These are phyloP conservation scores for Cottus gobio DNA, from an alignment of 2,113 vertebrate genomes.

Conservation along the genomic window DNA sequence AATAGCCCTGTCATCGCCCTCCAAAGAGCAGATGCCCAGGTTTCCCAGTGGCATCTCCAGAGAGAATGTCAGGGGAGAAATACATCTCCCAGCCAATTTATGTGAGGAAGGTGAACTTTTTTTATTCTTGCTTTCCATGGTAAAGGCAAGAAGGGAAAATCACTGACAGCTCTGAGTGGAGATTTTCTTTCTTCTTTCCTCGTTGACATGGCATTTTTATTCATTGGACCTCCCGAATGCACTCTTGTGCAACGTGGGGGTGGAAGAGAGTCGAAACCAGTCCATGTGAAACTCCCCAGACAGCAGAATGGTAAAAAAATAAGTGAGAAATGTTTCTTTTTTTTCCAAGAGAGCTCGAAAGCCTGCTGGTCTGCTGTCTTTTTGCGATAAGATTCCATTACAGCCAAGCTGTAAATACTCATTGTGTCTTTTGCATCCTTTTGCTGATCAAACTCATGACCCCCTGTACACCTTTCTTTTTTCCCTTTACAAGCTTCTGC, in stretches of 20 bases:
- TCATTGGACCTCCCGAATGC: conserved; percentile 73
- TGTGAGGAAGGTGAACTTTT: conserved; percentile 79
- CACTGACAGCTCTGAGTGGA: conserved; percentile 73
- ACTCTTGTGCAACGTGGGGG: conserved; percentile 70
- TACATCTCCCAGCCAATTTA: conserved; percentile 83
- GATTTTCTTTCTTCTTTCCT: conserved; percentile 72
- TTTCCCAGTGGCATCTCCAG: conserved; percentile 76
- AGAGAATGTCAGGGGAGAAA: conserved; percentile 79
- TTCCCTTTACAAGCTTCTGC: conserved; percentile 15
- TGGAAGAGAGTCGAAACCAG: conserved; percentile 72
- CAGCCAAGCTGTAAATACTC: conserved; percentile 57
- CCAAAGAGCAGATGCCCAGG: conserved; percentile 73
- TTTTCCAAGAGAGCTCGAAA: conserved; percentile 37
- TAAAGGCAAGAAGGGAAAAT: conserved; percentile 68
- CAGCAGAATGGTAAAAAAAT: conserved; percentile 55
- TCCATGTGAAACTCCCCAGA: conserved; percentile 73
- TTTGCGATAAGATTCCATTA: conserved; percentile 39
- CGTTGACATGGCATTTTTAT: conserved; percentile 80
- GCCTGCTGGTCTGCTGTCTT: conserved; percentile 18
- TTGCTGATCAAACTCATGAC: conserved; percentile 48
- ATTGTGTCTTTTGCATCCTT: conserved; percentile 26
- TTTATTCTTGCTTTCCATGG: conserved; percentile 60
- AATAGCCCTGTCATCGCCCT: conserved; percentile 80
- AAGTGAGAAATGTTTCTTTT: conserved; percentile 51
- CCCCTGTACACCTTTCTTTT: not conserved